phyloP scores from a whole-genome alignment of 2,797 vertebrate genomes.

The Pelodytes ibericus region DNA sequence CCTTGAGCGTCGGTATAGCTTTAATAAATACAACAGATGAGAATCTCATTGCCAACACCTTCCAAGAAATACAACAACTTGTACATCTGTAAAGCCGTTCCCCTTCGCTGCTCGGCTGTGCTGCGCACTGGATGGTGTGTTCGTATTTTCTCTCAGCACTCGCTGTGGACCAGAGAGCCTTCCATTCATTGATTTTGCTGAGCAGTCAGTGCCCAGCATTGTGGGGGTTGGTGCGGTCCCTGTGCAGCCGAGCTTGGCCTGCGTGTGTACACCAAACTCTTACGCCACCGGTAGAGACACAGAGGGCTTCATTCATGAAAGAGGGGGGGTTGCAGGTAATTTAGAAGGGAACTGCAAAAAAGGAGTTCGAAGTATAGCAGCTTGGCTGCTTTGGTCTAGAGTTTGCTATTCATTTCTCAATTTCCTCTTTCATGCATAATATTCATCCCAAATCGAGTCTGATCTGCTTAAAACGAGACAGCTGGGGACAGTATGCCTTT shows the following conservation, averaged over 20 bases:
- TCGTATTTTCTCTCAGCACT: constrained; percentile 10
- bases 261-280: background rate
- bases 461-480: too few relatives aligned
- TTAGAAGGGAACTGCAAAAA: too few relatives aligned
- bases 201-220: background rate
- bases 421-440: too few relatives aligned
- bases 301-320: too few relatives aligned
- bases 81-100: constrained; percentile 28
- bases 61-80: constrained; percentile 14
- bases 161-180: background rate
- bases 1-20: background rate
- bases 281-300: too few relatives aligned
- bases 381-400: too few relatives aligned
- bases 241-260: background rate
- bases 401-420: too few relatives aligned
- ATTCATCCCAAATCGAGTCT: too few relatives aligned
- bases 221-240: background rate
- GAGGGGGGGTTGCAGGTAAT: too few relatives aligned
- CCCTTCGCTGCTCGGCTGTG: constrained; percentile 10
- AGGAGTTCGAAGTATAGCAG: too few relatives aligned
- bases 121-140: background rate
- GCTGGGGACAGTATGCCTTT: too few relatives aligned
- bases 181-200: background rate
- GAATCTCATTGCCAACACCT: constrained; percentile 27
- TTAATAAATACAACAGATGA: constrained; percentile 28